Base-by-base conservation (phyloP, 2,113 vertebrate species). In the Nematolebias whitei region DNA sequence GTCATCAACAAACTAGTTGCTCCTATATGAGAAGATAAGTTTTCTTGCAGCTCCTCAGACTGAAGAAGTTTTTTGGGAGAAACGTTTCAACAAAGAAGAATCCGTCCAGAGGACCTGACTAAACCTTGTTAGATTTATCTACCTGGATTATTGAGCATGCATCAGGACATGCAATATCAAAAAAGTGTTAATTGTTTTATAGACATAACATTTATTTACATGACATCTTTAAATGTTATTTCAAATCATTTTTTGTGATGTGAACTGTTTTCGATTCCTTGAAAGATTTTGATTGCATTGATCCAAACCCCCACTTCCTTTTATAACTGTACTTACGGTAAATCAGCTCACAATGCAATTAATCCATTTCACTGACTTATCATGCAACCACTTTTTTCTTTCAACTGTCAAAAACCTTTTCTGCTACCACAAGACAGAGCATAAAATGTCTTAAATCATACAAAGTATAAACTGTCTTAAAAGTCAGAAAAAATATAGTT, bases 391-490 rank as follows among this genome's bases (percentile, higher is more conserved):
- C 16, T 60, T 52, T 18, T 62, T 65, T 68, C 76, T 80, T 66
- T 77, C 74, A 74, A 66, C 55, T 71, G 68, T 56, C 76, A 22
- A 78, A 65, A 80, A 43, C 47, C 14, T 35, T 24, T 62, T 60
- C 73, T n/a, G 74, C 54, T 54, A n/a, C 58, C 20, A 45, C 9
- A 52, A 61, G 77, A 5, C 44, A 23, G 45, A 13, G n/a, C 54
- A 19, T 79, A 22, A 71, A 68, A 70, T 26, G 48, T 39, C 38
- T 22, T 65, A 47, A 35, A 63, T 48, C 53, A 44, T 53, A 65
- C 40, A 32, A 54, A 50, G 43, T n/a, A 29, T 29, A 29, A 29
- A 29, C 26, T 4, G 7, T 29, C 26, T 7, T 29, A 29, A 29
- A 29, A n/a, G 41, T 50, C 50, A 26, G 63, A 26, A 53, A 43